Evolutionary conservation across 2,888 invertebrate species (phyloP).

Genomic region (Eupithecia subumbrata): DNA sequence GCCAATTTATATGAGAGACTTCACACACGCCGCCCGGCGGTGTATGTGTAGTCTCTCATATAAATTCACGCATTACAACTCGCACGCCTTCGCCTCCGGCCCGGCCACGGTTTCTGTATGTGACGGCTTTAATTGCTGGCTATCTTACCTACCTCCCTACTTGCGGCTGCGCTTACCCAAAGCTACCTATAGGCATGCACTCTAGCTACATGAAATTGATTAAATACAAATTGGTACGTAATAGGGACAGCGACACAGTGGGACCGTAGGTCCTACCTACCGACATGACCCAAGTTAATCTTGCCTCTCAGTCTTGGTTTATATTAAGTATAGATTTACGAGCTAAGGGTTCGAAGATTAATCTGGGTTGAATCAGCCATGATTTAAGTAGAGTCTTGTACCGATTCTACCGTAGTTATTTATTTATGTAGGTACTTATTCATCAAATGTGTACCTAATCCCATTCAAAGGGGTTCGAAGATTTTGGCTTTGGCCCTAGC

Average conservation of each 20-base stretch:
- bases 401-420: no score
- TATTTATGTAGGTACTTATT: no score
- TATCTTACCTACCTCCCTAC: background rate
- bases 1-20: no score
- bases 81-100: no score
- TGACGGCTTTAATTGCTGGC: no score
- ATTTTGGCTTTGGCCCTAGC: no score
- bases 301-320: constrained; percentile 20
- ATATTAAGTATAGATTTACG: constrained; percentile 21
- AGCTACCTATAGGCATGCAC: background rate
- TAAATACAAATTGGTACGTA: constrained; percentile 18
- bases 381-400: background rate
- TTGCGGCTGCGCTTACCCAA: background rate
- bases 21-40: no score
- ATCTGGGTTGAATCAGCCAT: constrained; percentile 9
- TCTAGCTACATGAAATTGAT: background rate
- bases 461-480: no score
- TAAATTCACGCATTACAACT: no score
- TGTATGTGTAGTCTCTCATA: no score
- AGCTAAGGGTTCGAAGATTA: constrained; percentile 17
- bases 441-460: no score
- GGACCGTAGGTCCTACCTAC: background rate
- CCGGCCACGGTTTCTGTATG: no score
- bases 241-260: constrained; percentile 3
- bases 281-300: constrained; percentile 25